Percentiles rank a stretch among this genome's conserved stretches.
phyloP scores from a whole-genome alignment of 2,888 invertebrate species.

The Agriotes lineatus region DNA sequence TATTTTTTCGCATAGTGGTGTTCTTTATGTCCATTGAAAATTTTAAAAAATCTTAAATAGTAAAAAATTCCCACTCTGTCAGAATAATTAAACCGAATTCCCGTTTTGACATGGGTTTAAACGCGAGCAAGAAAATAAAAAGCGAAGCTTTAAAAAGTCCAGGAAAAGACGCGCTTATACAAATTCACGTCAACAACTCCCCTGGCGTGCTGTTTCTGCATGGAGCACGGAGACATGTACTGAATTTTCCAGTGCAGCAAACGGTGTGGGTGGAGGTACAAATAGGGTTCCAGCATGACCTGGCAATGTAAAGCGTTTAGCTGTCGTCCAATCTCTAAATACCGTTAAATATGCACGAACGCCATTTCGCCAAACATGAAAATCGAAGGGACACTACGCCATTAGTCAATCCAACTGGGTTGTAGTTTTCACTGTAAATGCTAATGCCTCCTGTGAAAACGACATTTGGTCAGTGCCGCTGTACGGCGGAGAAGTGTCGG shows the following conservation, averaged over 20 bases:
- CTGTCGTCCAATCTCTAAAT: slow-evolving; percentile 6
- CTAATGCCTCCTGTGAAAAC: background rate
- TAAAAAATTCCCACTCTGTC: too few relatives aligned
- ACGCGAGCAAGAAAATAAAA: background rate
- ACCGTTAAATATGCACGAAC: background rate
- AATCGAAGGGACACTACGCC: background rate
- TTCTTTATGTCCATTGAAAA: too few relatives aligned
- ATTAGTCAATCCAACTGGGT: background rate
- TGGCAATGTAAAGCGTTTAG: slow-evolving; percentile 18
- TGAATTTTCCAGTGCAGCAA: slow-evolving; percentile 2
- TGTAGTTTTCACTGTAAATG: background rate
- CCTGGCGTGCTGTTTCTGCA: background rate
- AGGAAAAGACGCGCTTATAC: background rate
- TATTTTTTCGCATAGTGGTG: too few relatives aligned
- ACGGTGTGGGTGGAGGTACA: background rate
- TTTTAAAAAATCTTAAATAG: too few relatives aligned
- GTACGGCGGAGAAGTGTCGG: too few relatives aligned
- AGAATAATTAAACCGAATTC: too few relatives aligned
- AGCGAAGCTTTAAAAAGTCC: background rate
- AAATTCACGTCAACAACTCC: background rate
- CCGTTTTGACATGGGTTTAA: too few relatives aligned
- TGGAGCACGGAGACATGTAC: background rate
- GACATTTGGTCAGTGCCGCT: too few relatives aligned
- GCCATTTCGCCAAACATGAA: slow-evolving; percentile 7
- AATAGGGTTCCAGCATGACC: slow-evolving; percentile 13